These are phyloP conservation scores for Oscheius sp. DNA, from an alignment of 1,140 invertebrate genomes.

Conservation along the genomic window DNA sequence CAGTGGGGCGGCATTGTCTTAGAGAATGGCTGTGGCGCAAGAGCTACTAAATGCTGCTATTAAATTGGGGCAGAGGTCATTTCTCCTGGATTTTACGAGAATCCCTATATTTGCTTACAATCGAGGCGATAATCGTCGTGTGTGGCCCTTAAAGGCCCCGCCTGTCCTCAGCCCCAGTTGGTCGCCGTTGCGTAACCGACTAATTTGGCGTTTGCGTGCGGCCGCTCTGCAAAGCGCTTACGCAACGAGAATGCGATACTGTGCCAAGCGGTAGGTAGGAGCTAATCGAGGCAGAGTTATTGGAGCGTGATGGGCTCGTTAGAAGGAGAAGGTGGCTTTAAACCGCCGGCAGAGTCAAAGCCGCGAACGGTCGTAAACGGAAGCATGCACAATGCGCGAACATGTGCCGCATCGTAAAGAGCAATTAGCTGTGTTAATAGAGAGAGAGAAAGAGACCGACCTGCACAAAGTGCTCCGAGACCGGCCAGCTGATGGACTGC, in stretches of 20 bases:
- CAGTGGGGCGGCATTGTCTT: conserved; percentile 1
- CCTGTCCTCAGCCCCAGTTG: too few species aligned
- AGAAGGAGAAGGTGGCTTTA: background rate
- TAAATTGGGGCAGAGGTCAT: too few species aligned
- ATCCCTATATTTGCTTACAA: background rate
- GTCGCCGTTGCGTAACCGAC: background rate
- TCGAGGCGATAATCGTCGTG: conserved; percentile 11
- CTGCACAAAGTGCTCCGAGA: conserved; percentile 32
- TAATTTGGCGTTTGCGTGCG: background rate
- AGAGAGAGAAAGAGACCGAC: background rate
- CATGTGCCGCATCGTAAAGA: background rate
- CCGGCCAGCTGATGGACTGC: conserved; percentile 30
- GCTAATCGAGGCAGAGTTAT: background rate
- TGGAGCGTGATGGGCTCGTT: too few species aligned
- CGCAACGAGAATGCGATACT: background rate
- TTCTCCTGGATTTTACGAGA: conserved; percentile 9
- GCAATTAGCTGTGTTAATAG: background rate
- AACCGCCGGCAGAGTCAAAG: background rate
- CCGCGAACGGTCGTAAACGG: background rate
- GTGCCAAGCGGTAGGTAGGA: background rate
- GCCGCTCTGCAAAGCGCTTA: background rate
- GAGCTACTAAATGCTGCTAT: too few species aligned
- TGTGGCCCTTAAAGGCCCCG: too few species aligned
- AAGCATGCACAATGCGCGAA: background rate
- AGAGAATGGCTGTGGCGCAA: conserved; percentile 21